Conservation (phyloP, 2,797 vertebrate genomes). For the Halcyon badia region DNA sequence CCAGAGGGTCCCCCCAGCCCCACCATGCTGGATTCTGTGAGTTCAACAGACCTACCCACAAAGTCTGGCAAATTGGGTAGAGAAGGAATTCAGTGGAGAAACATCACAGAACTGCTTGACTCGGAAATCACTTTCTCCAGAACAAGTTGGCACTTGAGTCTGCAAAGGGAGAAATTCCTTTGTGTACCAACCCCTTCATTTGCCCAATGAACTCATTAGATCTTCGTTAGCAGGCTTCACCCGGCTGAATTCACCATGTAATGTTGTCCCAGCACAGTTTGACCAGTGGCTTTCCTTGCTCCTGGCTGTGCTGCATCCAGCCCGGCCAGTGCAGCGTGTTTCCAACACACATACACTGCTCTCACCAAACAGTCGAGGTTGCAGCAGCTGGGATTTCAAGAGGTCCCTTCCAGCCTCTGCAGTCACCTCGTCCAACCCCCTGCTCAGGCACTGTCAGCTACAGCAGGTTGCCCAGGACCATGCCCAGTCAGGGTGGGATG, state of each 20-base stretch:
- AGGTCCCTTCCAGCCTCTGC: neutral
- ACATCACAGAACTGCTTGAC: neutral
- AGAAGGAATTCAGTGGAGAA: neutral
- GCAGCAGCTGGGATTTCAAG: neutral
- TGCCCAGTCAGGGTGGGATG: neutral
- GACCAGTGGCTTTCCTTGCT: neutral
- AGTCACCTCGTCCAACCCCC: neutral
- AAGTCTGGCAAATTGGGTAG: neutral
- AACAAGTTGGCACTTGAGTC: neutral
- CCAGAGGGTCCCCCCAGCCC: neutral
- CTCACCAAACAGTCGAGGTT: neutral
- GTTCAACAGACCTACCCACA: neutral
- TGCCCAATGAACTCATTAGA: neutral
- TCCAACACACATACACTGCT: rapidly evolving
- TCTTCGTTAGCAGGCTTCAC: neutral
- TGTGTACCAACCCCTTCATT: neutral
- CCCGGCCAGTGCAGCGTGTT: no score
- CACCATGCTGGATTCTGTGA: neutral
- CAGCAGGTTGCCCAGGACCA: neutral
- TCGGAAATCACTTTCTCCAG: neutral
- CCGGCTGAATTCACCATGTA: neutral
- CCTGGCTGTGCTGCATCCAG: no score
- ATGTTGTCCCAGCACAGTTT: neutral
- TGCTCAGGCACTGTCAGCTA: neutral
- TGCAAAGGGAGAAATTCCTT: neutral